These are phyloP conservation scores for Apantesis nais DNA, from an alignment of 2,888 invertebrate genomes.

Conservation along the genomic window DNA sequence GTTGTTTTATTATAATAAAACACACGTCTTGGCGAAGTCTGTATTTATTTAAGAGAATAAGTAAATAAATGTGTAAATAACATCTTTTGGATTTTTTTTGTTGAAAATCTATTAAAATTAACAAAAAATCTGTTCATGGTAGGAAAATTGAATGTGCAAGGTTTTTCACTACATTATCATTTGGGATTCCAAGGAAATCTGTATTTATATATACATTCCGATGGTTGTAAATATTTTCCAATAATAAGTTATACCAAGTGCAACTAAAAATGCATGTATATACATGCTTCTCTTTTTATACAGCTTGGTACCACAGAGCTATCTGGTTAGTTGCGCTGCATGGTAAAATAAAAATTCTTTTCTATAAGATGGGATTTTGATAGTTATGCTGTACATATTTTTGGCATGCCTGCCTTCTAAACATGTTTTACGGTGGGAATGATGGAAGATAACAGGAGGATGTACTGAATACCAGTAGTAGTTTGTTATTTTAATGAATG, in stretches of 20 bases:
- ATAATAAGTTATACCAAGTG: background rate
- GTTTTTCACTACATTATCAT: background rate
- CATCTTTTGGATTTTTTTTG: constrained; percentile 47
- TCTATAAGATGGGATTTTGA: background rate
- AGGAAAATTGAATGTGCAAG: background rate
- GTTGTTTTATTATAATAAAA: constrained; percentile 83
- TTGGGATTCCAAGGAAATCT: background rate
- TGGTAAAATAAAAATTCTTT: too few relatives aligned
- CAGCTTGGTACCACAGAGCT: background rate
- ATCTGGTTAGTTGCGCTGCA: too few relatives aligned
- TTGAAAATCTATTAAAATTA: constrained; percentile 9
- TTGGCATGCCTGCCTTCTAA: background rate
- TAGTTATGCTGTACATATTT: background rate
- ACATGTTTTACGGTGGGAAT: background rate
- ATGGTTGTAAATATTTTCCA: background rate
- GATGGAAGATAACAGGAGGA: background rate
- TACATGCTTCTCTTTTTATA: background rate
- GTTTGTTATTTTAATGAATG: background rate
- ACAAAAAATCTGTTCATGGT: background rate
- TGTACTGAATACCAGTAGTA: background rate
- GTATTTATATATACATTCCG: background rate
- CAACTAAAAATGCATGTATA: background rate
- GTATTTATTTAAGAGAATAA: constrained; percentile 78
- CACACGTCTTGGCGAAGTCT: constrained; percentile 74
- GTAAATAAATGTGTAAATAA: constrained; percentile 75